Conservation (phyloP, 1,140 invertebrate genomes). For the Scaptomyza montana region DNA sequence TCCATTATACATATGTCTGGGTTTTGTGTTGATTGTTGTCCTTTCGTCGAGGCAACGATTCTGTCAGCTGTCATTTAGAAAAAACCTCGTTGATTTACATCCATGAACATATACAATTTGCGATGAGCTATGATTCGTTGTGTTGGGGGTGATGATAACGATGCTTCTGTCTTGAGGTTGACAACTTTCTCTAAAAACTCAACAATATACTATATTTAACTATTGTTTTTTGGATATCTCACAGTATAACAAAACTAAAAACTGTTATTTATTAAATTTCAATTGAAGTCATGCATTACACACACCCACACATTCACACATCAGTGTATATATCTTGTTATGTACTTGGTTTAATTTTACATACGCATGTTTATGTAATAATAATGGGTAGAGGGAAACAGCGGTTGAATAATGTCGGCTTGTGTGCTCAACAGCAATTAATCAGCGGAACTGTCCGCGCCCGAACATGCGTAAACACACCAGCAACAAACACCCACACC, state of each 20-base stretch:
- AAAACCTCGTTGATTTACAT: not conserved
- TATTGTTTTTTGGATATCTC: too few relatives aligned
- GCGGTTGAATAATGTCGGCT: conserved; percentile 64
- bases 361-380: conserved; percentile 45
- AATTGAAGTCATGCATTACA: conserved; percentile 1
- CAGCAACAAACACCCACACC: conserved; percentile 1
- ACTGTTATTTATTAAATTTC: not conserved
- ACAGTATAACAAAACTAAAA: not conserved
- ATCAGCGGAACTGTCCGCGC: conserved; percentile 80
- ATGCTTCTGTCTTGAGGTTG: too few relatives aligned
- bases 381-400: conserved; percentile 6
- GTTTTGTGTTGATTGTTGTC: not conserved
- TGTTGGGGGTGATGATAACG: too few relatives aligned
- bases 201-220: too few relatives aligned
- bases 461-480: conserved; percentile 72
- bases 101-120: not conserved
- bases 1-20: conserved; percentile 16
- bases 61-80: not conserved
- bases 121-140: too few relatives aligned
- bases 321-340: not conserved
- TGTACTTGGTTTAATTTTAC: conserved; percentile 7
- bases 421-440: conserved; percentile 76
- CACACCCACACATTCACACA: too few relatives aligned
- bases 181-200: too few relatives aligned
- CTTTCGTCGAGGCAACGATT: not conserved